phyloP scores from a whole-genome alignment of 2,888 invertebrate genomes.

The Phoronis australis region DNA sequence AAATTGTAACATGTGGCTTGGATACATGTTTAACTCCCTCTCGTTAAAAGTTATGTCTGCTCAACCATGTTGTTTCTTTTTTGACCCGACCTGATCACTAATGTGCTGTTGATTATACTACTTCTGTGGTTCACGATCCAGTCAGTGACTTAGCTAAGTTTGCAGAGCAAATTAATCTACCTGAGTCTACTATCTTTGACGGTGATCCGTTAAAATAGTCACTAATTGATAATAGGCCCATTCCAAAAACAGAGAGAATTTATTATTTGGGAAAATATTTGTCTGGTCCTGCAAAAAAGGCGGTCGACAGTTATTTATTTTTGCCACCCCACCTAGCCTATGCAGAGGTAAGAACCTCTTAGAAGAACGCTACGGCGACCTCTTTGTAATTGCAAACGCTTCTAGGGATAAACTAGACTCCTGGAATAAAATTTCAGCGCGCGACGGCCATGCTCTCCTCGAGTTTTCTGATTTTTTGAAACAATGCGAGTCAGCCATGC shows the following conservation, averaged over 20 bases:
- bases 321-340: slow-evolving; percentile 9
- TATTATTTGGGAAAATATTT: slow-evolving; percentile 18
- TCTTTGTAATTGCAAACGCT: slow-evolving; percentile 13
- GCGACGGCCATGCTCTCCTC: slow-evolving; percentile 9
- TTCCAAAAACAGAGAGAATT: slow-evolving; percentile 12
- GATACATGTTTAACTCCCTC: too few relatives aligned
- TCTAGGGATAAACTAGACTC: slow-evolving; percentile 13
- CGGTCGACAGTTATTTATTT: slow-evolving; percentile 17
- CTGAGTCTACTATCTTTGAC: too few relatives aligned
- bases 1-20: too few relatives aligned
- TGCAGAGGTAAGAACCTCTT: slow-evolving; percentile 11
- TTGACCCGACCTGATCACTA: too few relatives aligned
- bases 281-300: slow-evolving; percentile 13
- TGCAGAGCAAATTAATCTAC: too few relatives aligned
- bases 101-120: too few relatives aligned
- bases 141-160: too few relatives aligned
- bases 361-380: slow-evolving; percentile 15
- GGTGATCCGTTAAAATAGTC: too few relatives aligned
- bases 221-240: slow-evolving; percentile 8
- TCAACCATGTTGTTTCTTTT: too few relatives aligned
- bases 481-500: slow-evolving; percentile 13
- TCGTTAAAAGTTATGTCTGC: too few relatives aligned
- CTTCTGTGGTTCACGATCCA: too few relatives aligned
- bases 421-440: slow-evolving; percentile 12
- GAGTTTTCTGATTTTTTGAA: slow-evolving; percentile 14